These are phyloP conservation scores for Spinus olivaceus DNA, from an alignment of 2,797 vertebrate species.

Conservation along the genomic window DNA sequence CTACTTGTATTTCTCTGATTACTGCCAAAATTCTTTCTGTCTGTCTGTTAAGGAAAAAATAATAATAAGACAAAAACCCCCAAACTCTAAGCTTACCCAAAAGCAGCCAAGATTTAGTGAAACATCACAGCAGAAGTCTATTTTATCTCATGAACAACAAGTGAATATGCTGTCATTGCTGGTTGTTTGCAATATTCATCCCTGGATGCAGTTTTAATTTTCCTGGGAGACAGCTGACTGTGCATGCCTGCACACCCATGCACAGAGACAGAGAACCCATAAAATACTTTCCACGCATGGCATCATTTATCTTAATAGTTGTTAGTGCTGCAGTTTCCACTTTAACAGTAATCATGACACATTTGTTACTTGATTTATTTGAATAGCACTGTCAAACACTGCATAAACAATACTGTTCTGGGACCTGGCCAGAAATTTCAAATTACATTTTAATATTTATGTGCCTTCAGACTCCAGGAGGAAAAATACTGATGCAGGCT, in stretches of 20 bases:
- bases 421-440: conserved; percentile 49
- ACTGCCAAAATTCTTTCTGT: background rate
- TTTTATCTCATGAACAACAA: background rate
- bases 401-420: conserved; percentile 36
- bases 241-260: background rate
- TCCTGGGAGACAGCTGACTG: conserved; percentile 2
- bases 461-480: background rate
- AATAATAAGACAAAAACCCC: rapidly evolving
- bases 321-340: conserved; percentile 25
- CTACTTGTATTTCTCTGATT: background rate
- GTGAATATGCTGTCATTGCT: background rate
- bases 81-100: background rate
- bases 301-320: conserved; percentile 51
- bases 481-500: conserved; percentile 16
- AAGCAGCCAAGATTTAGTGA: background rate
- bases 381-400: conserved; percentile 44
- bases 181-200: background rate
- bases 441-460: conserved; percentile 61
- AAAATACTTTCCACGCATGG: conserved; percentile 7
- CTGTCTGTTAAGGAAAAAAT: background rate
- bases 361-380: conserved; percentile 64
- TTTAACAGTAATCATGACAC: conserved; percentile 55
- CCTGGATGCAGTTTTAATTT: conserved; percentile 26
- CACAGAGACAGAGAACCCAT: background rate
- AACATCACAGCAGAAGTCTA: background rate